A percentile compares a stretch with the other conserved stretches of the same genome.
Evolutionary conservation across 1,140 invertebrate genomes (phyloP).

Genomic region (Euglossa dilemma): DNA sequence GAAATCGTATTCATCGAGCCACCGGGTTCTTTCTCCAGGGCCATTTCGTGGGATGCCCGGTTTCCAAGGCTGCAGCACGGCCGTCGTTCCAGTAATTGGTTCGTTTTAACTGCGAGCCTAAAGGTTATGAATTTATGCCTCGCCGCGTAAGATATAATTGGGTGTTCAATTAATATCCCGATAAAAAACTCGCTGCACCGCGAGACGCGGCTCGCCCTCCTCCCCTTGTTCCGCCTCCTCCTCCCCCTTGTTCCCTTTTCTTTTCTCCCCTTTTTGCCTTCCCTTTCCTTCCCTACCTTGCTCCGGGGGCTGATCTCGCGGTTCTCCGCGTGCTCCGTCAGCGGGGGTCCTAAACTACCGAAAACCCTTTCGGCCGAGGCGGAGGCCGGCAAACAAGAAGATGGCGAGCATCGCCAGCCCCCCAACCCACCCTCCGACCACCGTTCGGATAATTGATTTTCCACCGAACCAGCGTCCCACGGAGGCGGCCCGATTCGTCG

Average conservation of each 20-base stretch:
- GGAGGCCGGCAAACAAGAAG: constrained; percentile 15
- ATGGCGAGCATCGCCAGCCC: constrained; percentile 20
- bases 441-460: constrained; percentile 70
- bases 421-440: too few species aligned
- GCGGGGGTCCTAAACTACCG: constrained; percentile 67
- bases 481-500: background rate
- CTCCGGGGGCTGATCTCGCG: background rate
- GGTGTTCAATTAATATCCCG: constrained; percentile 77
- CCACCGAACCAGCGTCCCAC: constrained; percentile 35
- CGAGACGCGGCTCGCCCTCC: background rate
- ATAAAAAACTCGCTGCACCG: constrained; percentile 63
- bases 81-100: constrained; percentile 68
- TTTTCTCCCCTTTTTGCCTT: background rate
- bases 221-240: background rate
- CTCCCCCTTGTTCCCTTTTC: background rate
- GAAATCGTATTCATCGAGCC: constrained; percentile 16
- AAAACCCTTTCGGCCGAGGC: constrained; percentile 40
- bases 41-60: constrained; percentile 31
- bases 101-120: constrained; percentile 70
- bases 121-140: constrained; percentile 77
- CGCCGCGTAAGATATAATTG: constrained; percentile 77
- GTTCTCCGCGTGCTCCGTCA: constrained; percentile 55
- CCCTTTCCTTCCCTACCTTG: background rate
- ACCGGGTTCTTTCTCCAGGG: constrained; percentile 26
- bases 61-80: constrained; percentile 34